Base-by-base conservation (phyloP, 2,113 vertebrate genomes). In the Hydrolagus affinis region DNA sequence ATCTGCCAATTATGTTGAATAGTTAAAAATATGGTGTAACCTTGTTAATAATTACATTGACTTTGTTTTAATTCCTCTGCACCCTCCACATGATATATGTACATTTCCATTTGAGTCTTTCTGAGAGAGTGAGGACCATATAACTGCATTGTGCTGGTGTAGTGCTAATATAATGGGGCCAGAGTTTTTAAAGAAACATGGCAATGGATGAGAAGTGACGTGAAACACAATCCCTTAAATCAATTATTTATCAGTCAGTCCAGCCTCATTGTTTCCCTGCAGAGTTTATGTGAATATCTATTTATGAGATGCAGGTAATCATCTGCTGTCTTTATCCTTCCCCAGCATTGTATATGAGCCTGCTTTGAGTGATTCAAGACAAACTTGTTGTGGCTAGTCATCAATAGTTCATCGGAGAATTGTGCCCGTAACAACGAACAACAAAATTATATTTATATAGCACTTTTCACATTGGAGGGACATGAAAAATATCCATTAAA, bases 211-310 rank as follows among this genome's bases (percentile, higher is more conserved):
- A 15, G 11, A 83, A 68, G 66, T n/a, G 28, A 68, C 28, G 21
- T 80, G 78, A 11, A 64, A 83, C 28, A 10, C 0, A 64, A 83
- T 32, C 62, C 8, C 15, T 66, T 25, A 32, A 83, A 66, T 83
- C 15, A 68, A 83, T 66, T 83, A 83, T 83, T 80, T 83, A 83
- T 30, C 25, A 66, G 28, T 15, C 15, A 19, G 2, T 83, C 25
- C 19, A 83, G 9, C 62, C 17, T 83, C 78, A 19, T 66, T 68
- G 60, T 66, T 66, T 21, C 78, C 28, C 59, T 11, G 23, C 19
- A 8, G 23, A 80, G 64, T 28, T 64, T 64, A n/a, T 80, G n/a
- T 60, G 28, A 83, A 83, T 15, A 17, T 3, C 62, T 17, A 15
- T 32, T 32, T 66, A 11, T 64, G 25, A 60, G 0, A 8, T 66